Conservation (phyloP, 2,888 invertebrate genomes). For the Rotaria socialis region DNA sequence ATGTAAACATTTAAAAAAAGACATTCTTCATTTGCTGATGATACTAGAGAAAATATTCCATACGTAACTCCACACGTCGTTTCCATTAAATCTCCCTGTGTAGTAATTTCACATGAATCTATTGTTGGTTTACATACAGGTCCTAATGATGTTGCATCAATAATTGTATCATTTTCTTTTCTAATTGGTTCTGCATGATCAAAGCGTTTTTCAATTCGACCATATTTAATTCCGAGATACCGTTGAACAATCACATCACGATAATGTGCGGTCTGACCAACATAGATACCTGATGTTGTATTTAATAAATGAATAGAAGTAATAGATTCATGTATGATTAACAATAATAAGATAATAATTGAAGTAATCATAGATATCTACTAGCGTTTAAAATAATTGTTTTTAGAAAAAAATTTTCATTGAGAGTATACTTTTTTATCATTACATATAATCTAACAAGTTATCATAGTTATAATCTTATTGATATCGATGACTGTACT, state of each 20-base stretch:
- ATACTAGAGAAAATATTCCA: background rate
- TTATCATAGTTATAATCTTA: background rate
- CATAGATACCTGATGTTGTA: conserved; percentile 13
- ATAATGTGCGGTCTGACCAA: background rate
- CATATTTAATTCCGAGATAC: conserved; percentile 15
- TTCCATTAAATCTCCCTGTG: background rate
- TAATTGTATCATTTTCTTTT: background rate
- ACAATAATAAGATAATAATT: background rate
- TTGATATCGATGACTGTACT: background rate
- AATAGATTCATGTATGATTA: background rate
- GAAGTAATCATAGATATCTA: too few relatives aligned
- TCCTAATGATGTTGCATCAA: background rate
- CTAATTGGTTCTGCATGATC: background rate
- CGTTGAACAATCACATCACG: background rate
- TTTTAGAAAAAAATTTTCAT: too few relatives aligned
- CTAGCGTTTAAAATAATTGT: too few relatives aligned
- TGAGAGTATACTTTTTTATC: too few relatives aligned
- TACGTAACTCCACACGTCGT: background rate
- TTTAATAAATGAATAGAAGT: background rate
- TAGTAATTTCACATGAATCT: background rate
- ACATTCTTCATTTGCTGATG: background rate
- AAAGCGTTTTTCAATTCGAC: background rate
- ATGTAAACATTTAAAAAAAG: conserved; percentile 7
- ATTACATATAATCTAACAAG: background rate
- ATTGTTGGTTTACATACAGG: background rate